phyloP scores from a whole-genome alignment of 2,797 vertebrate genomes.

The Lutjanus argentimaculatus region DNA sequence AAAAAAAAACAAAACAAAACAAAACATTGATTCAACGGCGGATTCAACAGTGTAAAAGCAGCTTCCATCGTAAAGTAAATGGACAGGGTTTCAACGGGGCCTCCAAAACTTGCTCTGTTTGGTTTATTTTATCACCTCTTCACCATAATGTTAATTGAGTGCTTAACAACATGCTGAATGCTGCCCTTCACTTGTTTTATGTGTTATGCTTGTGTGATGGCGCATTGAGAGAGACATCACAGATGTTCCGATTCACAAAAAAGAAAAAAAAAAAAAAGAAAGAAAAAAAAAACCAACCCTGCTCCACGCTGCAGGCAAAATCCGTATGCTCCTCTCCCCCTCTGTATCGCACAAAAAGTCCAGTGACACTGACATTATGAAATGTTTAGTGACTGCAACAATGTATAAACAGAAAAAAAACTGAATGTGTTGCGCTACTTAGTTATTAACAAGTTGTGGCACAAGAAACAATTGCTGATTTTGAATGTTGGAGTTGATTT shows the following conservation, averaged over 20 bases:
- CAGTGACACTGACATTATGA: slow-evolving; percentile 7
- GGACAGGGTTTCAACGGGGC: not conserved
- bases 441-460: too few species aligned
- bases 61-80: not conserved
- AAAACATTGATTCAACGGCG: fast-evolving
- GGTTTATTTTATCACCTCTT: slow-evolving; percentile 17
- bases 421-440: too few species aligned
- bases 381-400: slow-evolving; percentile 4
- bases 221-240: slow-evolving; percentile 14
- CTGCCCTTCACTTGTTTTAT: slow-evolving; percentile 15
- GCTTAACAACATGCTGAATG: slow-evolving; percentile 24
- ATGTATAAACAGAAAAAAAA: not conserved
- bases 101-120: not conserved
- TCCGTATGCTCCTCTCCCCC: not conserved
- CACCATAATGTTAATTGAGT: slow-evolving; percentile 21
- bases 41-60: not conserved
- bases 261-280: slow-evolving; percentile 42
- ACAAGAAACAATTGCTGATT: not conserved
- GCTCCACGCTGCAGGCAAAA: slow-evolving; percentile 17
- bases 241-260: slow-evolving; percentile 49
- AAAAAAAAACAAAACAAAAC: too few species aligned
- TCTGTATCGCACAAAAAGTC: not conserved
- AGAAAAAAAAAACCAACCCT: slow-evolving; percentile 20
- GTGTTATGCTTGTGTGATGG: slow-evolving; percentile 25
- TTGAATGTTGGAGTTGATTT: not conserved